Base-by-base conservation (phyloP, 2,113 vertebrate genomes). In the Nothobranchius kuhntae region DNA sequence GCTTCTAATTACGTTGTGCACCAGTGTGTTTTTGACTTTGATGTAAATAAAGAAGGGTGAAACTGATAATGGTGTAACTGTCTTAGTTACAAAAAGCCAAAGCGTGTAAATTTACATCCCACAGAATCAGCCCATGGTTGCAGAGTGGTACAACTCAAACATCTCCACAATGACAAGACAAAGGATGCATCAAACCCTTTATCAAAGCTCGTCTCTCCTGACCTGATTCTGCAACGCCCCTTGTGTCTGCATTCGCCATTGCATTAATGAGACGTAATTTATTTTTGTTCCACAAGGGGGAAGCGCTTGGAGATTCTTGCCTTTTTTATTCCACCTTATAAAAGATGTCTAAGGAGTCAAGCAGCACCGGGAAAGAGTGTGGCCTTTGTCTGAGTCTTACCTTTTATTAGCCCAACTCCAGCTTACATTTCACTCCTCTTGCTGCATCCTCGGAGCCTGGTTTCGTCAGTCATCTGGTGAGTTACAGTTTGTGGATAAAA, bases 221-320 rank as follows among this genome's bases (percentile, higher is more conserved):
- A 89, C 85, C 86, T 86, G 44, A 83, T 91, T 86, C 72, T 60
- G 66, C 68, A 82, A 66, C 44, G 7, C 60, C 61, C 68, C 61
- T 77, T 58, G 73, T 86, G 53, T 61, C 52, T 60, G 68, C 75
- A 82, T 60, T 47, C 53, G 61, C 53, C 50, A 66, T 65, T 48
- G 58, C 26, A 46, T 68, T 79, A 78, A 81, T 79, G 48, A 71
- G 54, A 12, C 73, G 36, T 2, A 7, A 15, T 64, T 38, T 9
- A 0, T 12, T 15, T 1, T 24, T 40, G 2, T 12, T 21, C 72
- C 87, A 84, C 83, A 69, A 52, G 81, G 84, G 67, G 81, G 81
- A 6, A 53, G 36, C 80, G 75, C 85, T 67, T 80, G n/a, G 7
- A 61, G 53, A 68, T 46, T 1, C 15, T 9, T 21, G 50, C 6